Percentiles rank a stretch among this genome's conserved stretches.
phyloP scores from a whole-genome alignment of 2,888 invertebrate species.

The Acrobasis consociella region DNA sequence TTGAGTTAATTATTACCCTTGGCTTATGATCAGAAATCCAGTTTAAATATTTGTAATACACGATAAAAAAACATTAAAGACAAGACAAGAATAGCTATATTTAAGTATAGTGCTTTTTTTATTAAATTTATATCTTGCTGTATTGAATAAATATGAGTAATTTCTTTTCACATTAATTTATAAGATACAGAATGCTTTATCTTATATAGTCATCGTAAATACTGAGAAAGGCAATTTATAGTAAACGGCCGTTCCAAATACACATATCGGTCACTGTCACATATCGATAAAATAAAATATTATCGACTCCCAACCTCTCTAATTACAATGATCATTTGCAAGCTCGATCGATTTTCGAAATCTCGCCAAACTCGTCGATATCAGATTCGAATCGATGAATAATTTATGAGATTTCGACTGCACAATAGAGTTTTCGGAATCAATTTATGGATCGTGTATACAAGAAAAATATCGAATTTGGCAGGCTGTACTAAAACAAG shows the following conservation, averaged over 20 bases:
- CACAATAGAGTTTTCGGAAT: conserved; percentile 65
- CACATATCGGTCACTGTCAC: conserved; percentile 37
- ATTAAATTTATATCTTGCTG: too few relatives aligned
- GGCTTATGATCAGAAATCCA: too few relatives aligned
- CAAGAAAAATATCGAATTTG: conserved; percentile 44
- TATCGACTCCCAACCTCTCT: conserved; percentile 37
- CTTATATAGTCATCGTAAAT: not conserved
- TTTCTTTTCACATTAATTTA: too few relatives aligned
- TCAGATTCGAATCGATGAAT: conserved; percentile 67
- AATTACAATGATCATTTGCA: conserved; percentile 57
- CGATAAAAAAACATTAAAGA: too few relatives aligned
- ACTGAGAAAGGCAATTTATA: not conserved
- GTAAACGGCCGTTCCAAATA: conserved; percentile 15
- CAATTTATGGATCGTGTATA: conserved; percentile 55
- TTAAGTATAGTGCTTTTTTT: not conserved
- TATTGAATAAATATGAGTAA: too few relatives aligned
- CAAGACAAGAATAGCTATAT: not conserved
- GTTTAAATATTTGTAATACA: too few relatives aligned
- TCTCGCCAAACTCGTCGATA: conserved; percentile 67
- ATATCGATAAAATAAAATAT: conserved; percentile 39
- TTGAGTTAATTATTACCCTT: not conserved
- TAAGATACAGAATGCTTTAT: too few relatives aligned
- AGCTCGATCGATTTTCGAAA: conserved; percentile 69
- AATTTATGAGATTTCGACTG: conserved; percentile 67
- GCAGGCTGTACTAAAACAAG: conserved; percentile 30